phyloP scores from a whole-genome alignment of 1,140 invertebrate species.

The Leptinotarsa texana region DNA sequence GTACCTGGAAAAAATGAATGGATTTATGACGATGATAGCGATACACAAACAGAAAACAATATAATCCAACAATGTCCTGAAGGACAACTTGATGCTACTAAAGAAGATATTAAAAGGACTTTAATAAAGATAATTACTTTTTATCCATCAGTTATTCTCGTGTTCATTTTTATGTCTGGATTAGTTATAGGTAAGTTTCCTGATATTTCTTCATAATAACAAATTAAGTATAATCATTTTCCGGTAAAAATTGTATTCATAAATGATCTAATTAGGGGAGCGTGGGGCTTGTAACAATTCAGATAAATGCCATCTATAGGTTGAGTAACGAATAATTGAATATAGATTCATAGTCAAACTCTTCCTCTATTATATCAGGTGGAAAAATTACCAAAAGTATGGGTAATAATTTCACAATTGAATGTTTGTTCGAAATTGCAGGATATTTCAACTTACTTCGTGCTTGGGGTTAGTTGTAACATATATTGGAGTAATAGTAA shows the following conservation, averaged over 20 bases:
- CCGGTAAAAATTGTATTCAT: too few species aligned
- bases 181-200: neutral
- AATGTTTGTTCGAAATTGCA: neutral
- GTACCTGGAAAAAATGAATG: constrained; percentile 36
- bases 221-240: too few species aligned
- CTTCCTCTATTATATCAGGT: neutral
- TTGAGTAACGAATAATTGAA: neutral
- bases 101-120: neutral
- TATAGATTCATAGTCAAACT: neutral
- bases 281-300: neutral
- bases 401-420: neutral
- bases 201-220: too few species aligned
- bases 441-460: neutral
- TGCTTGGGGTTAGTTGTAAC: neutral
- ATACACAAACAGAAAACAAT: neutral
- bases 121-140: neutral
- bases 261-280: neutral
- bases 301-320: neutral
- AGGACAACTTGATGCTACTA: neutral
- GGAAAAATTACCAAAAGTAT: neutral
- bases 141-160: neutral
- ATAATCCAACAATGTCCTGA: constrained; percentile 1
- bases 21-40: constrained; percentile 32
- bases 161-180: neutral
- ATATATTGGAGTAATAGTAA: neutral